Base-by-base conservation (phyloP, 2,888 invertebrate genomes). In the Cheilosia urbana region DNA sequence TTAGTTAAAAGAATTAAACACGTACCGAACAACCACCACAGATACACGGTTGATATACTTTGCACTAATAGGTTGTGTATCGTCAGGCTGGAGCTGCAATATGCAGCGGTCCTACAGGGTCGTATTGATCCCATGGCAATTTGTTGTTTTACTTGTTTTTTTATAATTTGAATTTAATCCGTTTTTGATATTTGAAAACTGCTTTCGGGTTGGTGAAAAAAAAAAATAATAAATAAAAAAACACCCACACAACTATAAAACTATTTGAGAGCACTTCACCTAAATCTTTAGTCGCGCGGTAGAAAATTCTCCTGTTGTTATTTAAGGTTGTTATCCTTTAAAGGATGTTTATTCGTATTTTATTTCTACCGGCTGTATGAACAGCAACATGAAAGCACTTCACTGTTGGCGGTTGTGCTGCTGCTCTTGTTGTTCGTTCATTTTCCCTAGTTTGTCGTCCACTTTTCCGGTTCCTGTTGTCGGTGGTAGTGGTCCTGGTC, bases 1-100 rank as follows among this genome's bases (percentile, higher is more conserved):
- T 89, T 90, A 84, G 89, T 89, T 69, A 89, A 88, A 77, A 90
- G 88, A 51, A 88, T 88, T 88, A 91, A 89, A 83, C 89, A 90
- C 73, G 90, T 89, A 65, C 90, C 90, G 84, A 90, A 90, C 71
- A 91, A 85, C 91, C 91, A 91, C 89, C 90, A 89, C 73, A 90
- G 87, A 85, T 90, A 90, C 42, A 89, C 82, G 65, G 89, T 89
- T 85, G 89, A 88, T 81, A 88, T 87, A 57, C 88, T 88, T 88
- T 88, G 87, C 83, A 88, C 83, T 85, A 84, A 80, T 63, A 80
- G 57, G 62, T 78, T 77, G 62, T 81, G 87, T 87, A 84, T 87
- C 76, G 88, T 71, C 73, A 78, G 83, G 53, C 77, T 87, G 82
- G 68, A 75, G 69, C 55, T 73, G 69, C 82, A 73, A 65, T 73